Base-by-base conservation (phyloP, 2,113 vertebrate genomes). In the Grantiella picta region DNA sequence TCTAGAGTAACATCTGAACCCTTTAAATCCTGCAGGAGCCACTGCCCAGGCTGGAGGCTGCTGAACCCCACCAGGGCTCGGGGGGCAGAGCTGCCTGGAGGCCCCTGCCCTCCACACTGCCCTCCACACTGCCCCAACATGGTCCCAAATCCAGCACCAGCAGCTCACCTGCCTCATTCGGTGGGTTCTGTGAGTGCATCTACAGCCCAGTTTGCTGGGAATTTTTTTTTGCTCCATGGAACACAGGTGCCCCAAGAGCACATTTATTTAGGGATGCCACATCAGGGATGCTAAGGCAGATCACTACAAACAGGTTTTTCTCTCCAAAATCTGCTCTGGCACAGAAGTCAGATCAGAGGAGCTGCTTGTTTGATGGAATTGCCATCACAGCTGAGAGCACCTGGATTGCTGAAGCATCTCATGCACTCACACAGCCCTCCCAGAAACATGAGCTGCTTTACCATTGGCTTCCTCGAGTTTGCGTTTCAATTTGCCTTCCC, bases 61-160 rank as follows among this genome's bases (percentile, higher is more conserved):
- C 87, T 47, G 86, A 89, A 45, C 54, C 47, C 40, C 36, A 6
- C 11, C 57, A 12, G 45, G 1, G 14, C 57, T 22, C 1, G 2
- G 23, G 45, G 27, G 19, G 1, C 2, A 3, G 60, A 11, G 59
- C 44, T 63, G 40, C 15, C 20, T 31, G 23, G 47, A 40, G 27
- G 10, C 2, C 70, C 36, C 71, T 6, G 22, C 28, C 60, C 29
- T 68, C 31, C 1, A 0, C 31, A 2, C 33, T 28, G 53, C 63
- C 77, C 33, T 66, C 31, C 1, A 0, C 31, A 2, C 33, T 28
- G 53, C 63, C 77, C 33, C 10, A 23, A 17, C 20, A 0, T 2
- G 16, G 8, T 27, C 72, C 59, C 7, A 31, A 52, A 35, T 44
- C 42, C 82, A 47, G 11, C 15, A 11, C 27, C 44, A 28, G n/a